Base-by-base conservation (phyloP, 1,140 invertebrate species). In the Lamellibrachia luymesi region DNA sequence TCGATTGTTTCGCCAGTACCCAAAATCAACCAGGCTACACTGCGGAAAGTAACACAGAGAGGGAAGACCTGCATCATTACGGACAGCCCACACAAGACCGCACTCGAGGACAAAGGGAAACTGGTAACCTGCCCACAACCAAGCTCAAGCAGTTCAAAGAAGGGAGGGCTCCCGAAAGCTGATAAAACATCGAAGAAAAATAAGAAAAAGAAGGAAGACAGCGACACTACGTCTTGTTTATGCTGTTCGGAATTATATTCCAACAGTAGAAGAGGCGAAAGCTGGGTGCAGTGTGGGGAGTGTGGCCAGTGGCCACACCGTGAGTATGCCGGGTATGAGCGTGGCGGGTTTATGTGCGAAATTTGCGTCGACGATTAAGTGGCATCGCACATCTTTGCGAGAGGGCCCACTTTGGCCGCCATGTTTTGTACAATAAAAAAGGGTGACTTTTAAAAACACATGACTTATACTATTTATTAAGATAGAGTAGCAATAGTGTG, bases 11-110 rank as follows among this genome's bases (percentile, higher is more conserved):
- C 90, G 90, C 90, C 17, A n/a, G 90, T 13, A 91, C 5, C 90
- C 90, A 91, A 25, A 91, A 27, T 91, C 90, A 91, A 91, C 90
- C 90, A 91, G 25, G 17, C 90, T 91, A 91, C 90, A 91, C 17
- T 91, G 25, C 4, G 22, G 4, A 49, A 91, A 50, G 38, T 13
- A 13, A 27, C 22, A 91, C 2, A 49, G 50, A 91, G 22, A 91
- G 90, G 90, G 90, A 91, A 91, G 90, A 91, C 90, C 90, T 6
- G 90, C 90, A 91, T 27, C 90, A 91, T 51, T 91, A 91, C 90
- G 22, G 22, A n/a, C 90, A 91, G 90, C 50, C 90, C 10, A 13
- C 4, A 38, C 27, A 91, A 91, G 8, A 91, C 17, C 2, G 90
- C 6, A 91, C 7, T 91, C 38, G 90, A 91, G 0, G 90, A 4